These are phyloP conservation scores for Coelinius sp. DNA, from an alignment of 2,888 invertebrate species.

Conservation along the genomic window DNA sequence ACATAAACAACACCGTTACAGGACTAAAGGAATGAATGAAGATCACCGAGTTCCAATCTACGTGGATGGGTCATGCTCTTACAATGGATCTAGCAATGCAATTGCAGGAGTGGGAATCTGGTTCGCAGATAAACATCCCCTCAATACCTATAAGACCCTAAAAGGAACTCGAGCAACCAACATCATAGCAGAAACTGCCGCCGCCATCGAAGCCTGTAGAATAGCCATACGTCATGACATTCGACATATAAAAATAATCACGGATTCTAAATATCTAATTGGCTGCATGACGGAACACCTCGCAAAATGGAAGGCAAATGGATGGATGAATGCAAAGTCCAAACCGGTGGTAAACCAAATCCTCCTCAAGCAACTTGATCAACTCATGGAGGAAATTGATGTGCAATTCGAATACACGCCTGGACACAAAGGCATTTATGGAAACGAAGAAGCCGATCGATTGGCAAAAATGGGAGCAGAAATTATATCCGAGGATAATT, in stretches of 20 bases:
- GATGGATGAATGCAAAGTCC: not conserved
- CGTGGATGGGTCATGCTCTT: not conserved
- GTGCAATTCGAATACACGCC: not conserved
- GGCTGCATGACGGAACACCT: not conserved
- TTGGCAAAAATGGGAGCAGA: not conserved
- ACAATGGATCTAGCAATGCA: not conserved
- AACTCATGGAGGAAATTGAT: not conserved
- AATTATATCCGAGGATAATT: too few relatives aligned
- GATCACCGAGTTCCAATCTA: not conserved
- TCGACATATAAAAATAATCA: not conserved
- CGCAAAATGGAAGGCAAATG: not conserved
- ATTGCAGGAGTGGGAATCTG: not conserved
- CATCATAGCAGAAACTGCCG: not conserved
- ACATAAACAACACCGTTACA: too few relatives aligned
- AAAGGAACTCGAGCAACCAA: not conserved
- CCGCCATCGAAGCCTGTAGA: not conserved
- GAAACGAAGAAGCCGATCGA: not conserved
- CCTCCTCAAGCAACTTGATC: not conserved
- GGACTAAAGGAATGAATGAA: too few relatives aligned
- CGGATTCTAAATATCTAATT: not conserved
- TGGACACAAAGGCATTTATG: not conserved
- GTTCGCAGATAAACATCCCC: too few relatives aligned
- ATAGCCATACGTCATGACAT: not conserved
- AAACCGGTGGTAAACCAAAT: not conserved
- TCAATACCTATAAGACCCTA: not conserved